Evolutionary conservation across 2,113 vertebrate genomes (phyloP).

Genomic region (Otolemur garnettii): DNA sequence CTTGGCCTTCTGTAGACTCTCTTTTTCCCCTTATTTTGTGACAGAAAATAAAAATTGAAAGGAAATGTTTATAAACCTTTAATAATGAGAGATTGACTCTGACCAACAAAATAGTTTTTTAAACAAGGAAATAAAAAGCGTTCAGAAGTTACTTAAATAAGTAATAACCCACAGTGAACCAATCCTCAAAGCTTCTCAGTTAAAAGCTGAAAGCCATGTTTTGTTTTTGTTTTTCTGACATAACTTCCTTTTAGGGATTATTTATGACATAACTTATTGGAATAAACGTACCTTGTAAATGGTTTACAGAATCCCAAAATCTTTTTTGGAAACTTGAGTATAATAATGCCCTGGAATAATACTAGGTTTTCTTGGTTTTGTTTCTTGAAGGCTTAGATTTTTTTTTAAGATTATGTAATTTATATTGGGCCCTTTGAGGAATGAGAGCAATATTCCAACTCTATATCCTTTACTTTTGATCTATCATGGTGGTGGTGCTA

Average conservation of each 20-base stretch:
- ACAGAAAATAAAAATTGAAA: neutral
- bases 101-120: neutral
- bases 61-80: constrained; percentile 27
- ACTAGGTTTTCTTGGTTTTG: neutral
- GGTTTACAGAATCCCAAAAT: constrained; percentile 21
- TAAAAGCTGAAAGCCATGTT: neutral
- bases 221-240: neutral
- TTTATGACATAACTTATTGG: constrained; percentile 39
- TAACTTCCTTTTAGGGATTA: neutral
- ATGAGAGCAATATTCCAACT: neutral
- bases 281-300: constrained; percentile 34
- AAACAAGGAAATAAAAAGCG: neutral
- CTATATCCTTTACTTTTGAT: neutral
- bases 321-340: constrained; percentile 1
- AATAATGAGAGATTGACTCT: neutral
- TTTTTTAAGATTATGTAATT: neutral
- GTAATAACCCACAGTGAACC: neutral
- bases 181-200: neutral
- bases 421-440: neutral
- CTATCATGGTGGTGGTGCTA: rapidly evolving
- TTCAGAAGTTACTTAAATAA: neutral
- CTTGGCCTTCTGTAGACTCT: neutral
- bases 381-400: neutral
- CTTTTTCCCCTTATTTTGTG: neutral
- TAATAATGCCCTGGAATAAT: neutral